phyloP scores from a whole-genome alignment of 2,113 vertebrate species.

The Dipodomys stephensi region DNA sequence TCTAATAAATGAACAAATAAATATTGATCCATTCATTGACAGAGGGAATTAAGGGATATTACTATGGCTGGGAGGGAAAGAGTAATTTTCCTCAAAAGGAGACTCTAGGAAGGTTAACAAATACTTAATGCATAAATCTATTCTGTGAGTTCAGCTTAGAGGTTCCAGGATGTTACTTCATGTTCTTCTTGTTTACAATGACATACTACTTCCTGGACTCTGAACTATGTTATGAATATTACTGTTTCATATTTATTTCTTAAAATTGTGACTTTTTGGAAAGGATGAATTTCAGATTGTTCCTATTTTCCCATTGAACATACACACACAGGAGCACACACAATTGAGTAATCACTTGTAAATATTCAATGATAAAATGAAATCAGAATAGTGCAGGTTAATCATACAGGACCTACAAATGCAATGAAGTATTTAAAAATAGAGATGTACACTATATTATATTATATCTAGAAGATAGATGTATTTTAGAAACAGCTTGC shows the following conservation, averaged over 20 bases:
- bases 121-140: neutral
- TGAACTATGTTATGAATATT: neutral
- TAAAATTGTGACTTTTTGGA: conserved; percentile 4
- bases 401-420: neutral
- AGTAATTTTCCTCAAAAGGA: neutral
- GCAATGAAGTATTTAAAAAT: neutral
- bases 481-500: neutral
- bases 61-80: neutral
- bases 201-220: neutral
- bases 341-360: neutral
- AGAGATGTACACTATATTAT: no score
- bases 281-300: neutral
- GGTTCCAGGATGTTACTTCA: neutral
- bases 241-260: neutral
- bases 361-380: neutral
- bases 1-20: neutral
- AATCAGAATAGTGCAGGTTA: neutral
- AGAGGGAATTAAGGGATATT: neutral
- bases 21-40: neutral
- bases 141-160: neutral
- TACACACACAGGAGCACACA: neutral
- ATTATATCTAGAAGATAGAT: neutral
- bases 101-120: neutral
- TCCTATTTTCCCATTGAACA: neutral
- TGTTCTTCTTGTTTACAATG: neutral